Percentiles rank a stretch among this genome's conserved stretches.
These are phyloP conservation scores for Rattus rattus DNA, from an alignment of 2,113 vertebrate genomes.

Conservation along the genomic window DNA sequence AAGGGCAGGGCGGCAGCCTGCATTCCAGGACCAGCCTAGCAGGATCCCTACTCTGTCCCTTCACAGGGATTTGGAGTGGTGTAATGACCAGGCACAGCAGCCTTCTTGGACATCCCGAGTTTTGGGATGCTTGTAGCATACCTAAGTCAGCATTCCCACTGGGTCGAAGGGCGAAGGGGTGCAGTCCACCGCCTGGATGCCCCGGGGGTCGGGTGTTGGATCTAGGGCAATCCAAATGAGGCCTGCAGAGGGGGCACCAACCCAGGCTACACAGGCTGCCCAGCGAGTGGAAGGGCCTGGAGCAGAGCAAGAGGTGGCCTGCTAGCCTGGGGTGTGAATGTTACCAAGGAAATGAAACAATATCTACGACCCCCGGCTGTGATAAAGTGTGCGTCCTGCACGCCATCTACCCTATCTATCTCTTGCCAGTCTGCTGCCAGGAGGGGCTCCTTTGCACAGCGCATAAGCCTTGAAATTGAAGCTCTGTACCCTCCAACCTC, in stretches of 20 bases:
- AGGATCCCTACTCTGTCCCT: background rate
- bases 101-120: background rate
- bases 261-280: background rate
- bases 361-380: constrained; percentile 4
- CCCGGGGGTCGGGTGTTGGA: background rate
- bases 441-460: background rate
- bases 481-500: background rate
- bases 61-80: background rate
- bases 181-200: rapidly evolving
- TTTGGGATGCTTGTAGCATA: background rate
- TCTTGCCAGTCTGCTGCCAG: background rate
- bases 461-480: background rate
- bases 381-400: background rate
- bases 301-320: background rate
- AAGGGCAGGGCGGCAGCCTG: background rate
- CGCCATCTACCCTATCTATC: background rate
- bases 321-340: background rate
- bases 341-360: constrained; percentile 69
- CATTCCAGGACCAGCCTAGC: too few relatives aligned
- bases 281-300: background rate
- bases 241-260: background rate
- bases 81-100: too few relatives aligned
- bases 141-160: rapidly evolving
- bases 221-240: background rate
- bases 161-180: rapidly evolving